Evolutionary conservation across 1,140 invertebrate species (phyloP).

Genomic region (Microplitis demolitor): DNA sequence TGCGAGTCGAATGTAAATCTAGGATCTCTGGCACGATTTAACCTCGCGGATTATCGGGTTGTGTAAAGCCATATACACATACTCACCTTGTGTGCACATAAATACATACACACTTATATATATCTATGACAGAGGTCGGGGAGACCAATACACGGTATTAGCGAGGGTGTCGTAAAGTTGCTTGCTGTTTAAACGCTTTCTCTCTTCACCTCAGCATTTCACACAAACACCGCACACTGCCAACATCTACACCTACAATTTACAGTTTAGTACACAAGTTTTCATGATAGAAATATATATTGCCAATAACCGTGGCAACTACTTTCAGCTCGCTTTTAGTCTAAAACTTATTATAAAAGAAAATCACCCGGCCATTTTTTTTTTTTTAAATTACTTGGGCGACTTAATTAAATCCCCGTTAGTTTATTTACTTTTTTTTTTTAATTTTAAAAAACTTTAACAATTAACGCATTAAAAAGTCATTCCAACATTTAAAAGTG

Average conservation of each 20-base stretch:
- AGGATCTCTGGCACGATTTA: slow-evolving; percentile 1
- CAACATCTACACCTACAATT: not conserved
- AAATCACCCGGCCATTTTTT: too few relatives aligned
- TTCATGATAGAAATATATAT: too few relatives aligned
- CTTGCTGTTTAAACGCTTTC: not conserved
- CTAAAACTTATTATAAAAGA: too few relatives aligned
- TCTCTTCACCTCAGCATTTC: not conserved
- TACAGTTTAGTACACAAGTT: too few relatives aligned
- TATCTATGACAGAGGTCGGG: not conserved
- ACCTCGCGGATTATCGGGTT: slow-evolving; percentile 10
- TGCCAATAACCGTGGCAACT: too few relatives aligned
- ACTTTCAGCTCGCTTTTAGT: too few relatives aligned
- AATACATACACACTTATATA: not conserved
- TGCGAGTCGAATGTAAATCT: slow-evolving; percentile 12
- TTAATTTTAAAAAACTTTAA: too few relatives aligned
- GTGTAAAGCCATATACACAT: slow-evolving; percentile 14
- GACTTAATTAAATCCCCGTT: too few relatives aligned
- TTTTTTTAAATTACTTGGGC: too few relatives aligned
- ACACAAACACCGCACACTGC: not conserved
- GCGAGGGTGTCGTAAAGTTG: slow-evolving; percentile 12
- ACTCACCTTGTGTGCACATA: not conserved
- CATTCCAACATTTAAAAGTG: too few relatives aligned
- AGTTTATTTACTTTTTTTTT: too few relatives aligned
- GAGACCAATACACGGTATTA: slow-evolving; percentile 10
- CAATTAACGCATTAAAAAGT: too few relatives aligned